These are phyloP conservation scores for Plagodis pulveraria DNA, from an alignment of 2,888 invertebrate species.

Conservation along the genomic window DNA sequence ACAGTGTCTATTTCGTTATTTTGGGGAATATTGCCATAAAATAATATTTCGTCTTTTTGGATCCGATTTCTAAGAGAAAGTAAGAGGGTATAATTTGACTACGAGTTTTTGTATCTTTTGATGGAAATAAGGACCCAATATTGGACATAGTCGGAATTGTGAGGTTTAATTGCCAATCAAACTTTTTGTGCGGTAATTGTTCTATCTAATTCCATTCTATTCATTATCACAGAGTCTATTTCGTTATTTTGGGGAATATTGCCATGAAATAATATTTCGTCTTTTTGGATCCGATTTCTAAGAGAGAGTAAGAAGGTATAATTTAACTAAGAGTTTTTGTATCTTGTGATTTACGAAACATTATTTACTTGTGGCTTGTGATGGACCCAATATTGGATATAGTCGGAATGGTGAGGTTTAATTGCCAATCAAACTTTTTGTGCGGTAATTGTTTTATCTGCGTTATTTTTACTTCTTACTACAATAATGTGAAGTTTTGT, in stretches of 20 bases:
- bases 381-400: too few species aligned
- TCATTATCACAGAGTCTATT: constrained; percentile 43
- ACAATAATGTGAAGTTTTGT: too few species aligned
- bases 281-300: not conserved
- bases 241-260: constrained; percentile 25
- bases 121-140: not conserved
- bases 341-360: not conserved
- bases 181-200: too few species aligned
- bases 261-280: constrained; percentile 2
- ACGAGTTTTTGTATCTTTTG: not conserved
- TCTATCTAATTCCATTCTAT: constrained; percentile 54
- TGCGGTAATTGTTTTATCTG: too few species aligned
- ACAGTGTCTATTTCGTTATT: constrained; percentile 34
- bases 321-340: not conserved
- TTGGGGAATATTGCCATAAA: constrained; percentile 4
- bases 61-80: not conserved
- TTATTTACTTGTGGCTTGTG: too few species aligned
- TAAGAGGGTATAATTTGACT: not conserved
- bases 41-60: constrained; percentile 2
- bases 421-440: too few species aligned
- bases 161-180: too few species aligned
- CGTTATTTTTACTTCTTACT: too few species aligned
- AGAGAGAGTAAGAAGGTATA: not conserved
- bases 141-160: too few species aligned
- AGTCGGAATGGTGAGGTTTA: too few species aligned